phyloP scores from a whole-genome alignment of 2,113 vertebrate genomes.

The Sporophila hypoxantha region DNA sequence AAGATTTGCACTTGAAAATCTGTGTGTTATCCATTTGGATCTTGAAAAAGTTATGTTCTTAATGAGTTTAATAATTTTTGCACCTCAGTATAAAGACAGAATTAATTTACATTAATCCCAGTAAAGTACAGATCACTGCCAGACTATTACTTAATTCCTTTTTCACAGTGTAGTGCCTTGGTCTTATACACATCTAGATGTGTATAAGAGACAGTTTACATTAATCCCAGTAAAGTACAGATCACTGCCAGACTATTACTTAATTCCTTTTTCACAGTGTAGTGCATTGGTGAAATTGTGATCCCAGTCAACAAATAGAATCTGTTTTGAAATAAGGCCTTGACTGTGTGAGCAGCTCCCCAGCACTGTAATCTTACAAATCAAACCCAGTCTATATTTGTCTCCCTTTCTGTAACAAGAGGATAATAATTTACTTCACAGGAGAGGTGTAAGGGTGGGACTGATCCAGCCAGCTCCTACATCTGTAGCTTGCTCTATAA shows the following conservation, averaged over 20 bases:
- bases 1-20: not conserved
- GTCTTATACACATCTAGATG: no score
- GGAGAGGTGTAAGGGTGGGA: not conserved
- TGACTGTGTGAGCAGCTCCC: not conserved
- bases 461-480: not conserved
- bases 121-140: not conserved
- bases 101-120: not conserved
- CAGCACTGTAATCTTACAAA: not conserved
- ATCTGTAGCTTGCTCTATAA: not conserved
- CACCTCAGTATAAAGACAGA: not conserved
- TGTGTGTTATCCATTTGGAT: not conserved
- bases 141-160: not conserved
- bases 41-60: not conserved
- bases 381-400: not conserved
- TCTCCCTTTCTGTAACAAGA: not conserved
- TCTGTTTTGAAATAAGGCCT: not conserved
- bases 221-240: not conserved
- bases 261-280: not conserved
- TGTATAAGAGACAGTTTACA: not conserved
- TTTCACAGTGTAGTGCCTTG: not conserved
- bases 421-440: not conserved
- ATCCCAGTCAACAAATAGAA: not conserved
- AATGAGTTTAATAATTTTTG: not conserved
- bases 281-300: not conserved
- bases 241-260: not conserved